Evolutionary conservation across 2,888 invertebrate species (phyloP), one percentile per base, ranked within the genome.

Genomic region (Sarcophaga subvicina): DNA sequence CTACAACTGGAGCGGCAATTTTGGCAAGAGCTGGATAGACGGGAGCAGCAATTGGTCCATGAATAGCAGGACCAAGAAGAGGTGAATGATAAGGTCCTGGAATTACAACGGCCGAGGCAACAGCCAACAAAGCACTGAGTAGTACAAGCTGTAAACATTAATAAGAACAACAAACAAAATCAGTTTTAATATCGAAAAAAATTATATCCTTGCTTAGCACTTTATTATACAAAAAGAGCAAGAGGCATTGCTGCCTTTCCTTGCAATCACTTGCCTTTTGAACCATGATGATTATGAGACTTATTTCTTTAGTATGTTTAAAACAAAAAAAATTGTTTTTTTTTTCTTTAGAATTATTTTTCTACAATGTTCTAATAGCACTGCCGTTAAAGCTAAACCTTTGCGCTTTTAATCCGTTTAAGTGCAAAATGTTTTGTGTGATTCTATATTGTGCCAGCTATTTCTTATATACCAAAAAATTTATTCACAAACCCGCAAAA

Each of bases 231-330:
- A 37, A 37, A 37, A 1, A 6, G 6, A 37, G 6, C 2, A 10
- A 37, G 37, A 37, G 10, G 37, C 37, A 10, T 2, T 37, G 37
- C 4, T 14, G 12, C 17, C 20, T 69, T 54, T 17, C 25, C 11
- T 71, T 62, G 62, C 8, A 54, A 49, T 22, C 64, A 84, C 90
- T 89, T 90, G 90, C 90, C 91, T 91, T 92, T 88, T 93, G 91
- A 90, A 92, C 93, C 93, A 93, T 93, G 89, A 90, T 93, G 90
- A 90, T 91, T 92, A 90, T 90, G 67, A 91, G 91, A 92, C 92
- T 91, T 91, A 90, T 88, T 90, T 90, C 90, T 90, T 92, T 37
- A 37, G 37, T 37, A 37, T 37, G 10, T 37, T 91, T 92, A 14
- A 54, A 54, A 54, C 17, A 54, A 54, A 14, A 54, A 54, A 14